Evolutionary conservation across 2,113 vertebrate genomes (phyloP).

Genomic region (Isichthys henryi): DNA sequence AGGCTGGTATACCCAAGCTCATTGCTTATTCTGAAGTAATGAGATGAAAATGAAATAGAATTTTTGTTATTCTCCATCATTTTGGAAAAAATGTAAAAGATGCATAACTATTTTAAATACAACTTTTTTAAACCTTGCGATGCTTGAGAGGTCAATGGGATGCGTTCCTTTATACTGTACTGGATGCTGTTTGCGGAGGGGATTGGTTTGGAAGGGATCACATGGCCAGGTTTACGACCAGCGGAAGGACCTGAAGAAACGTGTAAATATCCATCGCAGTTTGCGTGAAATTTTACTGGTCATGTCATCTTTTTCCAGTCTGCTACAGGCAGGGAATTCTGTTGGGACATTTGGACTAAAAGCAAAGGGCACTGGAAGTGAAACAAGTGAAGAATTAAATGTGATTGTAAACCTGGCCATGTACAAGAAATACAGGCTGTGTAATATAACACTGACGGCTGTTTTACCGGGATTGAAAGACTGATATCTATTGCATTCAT

Average conservation of each 20-base stretch:
- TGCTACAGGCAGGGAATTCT: neutral
- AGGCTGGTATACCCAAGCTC: slow-evolving; percentile 36
- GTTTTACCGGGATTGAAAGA: slow-evolving; percentile 28
- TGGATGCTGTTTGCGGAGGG: slow-evolving; percentile 28
- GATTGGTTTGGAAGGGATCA: slow-evolving; percentile 13
- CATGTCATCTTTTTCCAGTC: neutral
- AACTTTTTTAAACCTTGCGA: slow-evolving; percentile 42
- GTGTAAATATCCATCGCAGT: neutral
- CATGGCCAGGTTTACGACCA: slow-evolving; percentile 43
- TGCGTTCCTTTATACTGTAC: slow-evolving; percentile 31
- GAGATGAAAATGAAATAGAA: slow-evolving; percentile 33
- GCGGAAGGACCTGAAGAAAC: slow-evolving; percentile 15
- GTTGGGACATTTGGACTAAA: neutral
- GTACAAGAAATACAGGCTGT: slow-evolving; percentile 27
- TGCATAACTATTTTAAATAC: slow-evolving; percentile 52
- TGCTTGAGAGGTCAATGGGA: slow-evolving; percentile 43
- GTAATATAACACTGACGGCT: slow-evolving; percentile 28
- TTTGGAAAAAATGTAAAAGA: slow-evolving; percentile 39
- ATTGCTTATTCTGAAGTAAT: slow-evolving; percentile 48
- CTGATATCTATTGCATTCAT: slow-evolving; percentile 21
- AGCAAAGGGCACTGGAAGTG: neutral
- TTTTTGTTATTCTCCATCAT: slow-evolving; percentile 32
- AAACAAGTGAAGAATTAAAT: too few relatives aligned
- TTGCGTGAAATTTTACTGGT: neutral
- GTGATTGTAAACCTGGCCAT: slow-evolving; percentile 43